phyloP scores from a whole-genome alignment of 2,888 invertebrate genomes.

The Phyto melanocephala region DNA sequence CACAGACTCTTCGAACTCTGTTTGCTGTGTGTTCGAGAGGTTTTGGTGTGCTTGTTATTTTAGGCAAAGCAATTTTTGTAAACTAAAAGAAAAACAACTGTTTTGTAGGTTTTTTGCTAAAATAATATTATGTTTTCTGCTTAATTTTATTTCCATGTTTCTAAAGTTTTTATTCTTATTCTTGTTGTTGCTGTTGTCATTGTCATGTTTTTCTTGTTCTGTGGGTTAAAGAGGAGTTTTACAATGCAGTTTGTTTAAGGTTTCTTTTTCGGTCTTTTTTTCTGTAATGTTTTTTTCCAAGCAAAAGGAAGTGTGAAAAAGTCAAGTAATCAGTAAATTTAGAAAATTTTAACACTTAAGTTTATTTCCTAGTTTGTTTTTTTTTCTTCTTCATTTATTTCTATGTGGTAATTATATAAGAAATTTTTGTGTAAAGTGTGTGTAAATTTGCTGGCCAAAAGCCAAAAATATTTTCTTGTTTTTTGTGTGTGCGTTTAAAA shows the following conservation, averaged over 20 bases:
- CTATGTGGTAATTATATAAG: slow-evolving; percentile 60
- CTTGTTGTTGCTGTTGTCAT: slow-evolving; percentile 11
- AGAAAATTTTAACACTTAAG: slow-evolving; percentile 66
- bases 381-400: not conserved
- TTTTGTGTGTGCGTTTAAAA: slow-evolving; percentile 18
- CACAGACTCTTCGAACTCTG: slow-evolving; percentile 1
- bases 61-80: slow-evolving; percentile 51
- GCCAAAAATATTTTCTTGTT: slow-evolving; percentile 52
- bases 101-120: slow-evolving; percentile 28
- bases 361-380: slow-evolving; percentile 54
- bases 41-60: slow-evolving; percentile 40
- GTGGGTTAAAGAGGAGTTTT: slow-evolving; percentile 34
- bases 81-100: slow-evolving; percentile 40
- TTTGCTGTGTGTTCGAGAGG: not conserved
- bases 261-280: slow-evolving; percentile 3
- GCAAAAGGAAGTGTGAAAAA: slow-evolving; percentile 53
- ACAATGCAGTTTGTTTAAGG: slow-evolving; percentile 26
- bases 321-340: slow-evolving; percentile 63
- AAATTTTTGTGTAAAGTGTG: slow-evolving; percentile 46
- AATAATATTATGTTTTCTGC: slow-evolving; percentile 61
- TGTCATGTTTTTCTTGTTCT: slow-evolving; percentile 43
- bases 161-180: slow-evolving; percentile 18
- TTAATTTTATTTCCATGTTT: slow-evolving; percentile 62
- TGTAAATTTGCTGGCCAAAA: slow-evolving; percentile 51
- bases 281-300: not conserved